Evolutionary conservation across 2,113 vertebrate species (phyloP), one percentile per base, ranked within the genome.

Genomic region (Syngnathus typhle): DNA sequence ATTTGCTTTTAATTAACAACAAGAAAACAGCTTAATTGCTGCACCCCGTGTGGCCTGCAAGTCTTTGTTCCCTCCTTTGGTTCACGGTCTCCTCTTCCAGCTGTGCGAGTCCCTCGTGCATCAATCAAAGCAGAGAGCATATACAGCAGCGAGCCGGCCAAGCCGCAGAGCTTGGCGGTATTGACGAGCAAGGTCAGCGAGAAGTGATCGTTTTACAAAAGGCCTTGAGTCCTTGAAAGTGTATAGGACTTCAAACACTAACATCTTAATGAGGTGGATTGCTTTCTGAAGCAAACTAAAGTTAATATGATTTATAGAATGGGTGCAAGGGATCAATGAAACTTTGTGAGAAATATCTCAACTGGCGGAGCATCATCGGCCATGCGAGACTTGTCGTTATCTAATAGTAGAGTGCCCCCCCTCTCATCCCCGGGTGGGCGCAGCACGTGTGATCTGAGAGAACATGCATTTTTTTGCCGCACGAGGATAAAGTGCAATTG

Each of bases 1-100:
- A 91, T 90, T 88, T 83, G 81, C 80, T 88, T 91, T 91, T 89
- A 90, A 91, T 90, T 88, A 90, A 89, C 84, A 81, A 84, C 78
- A 85, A 84, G 84, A 88, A 89, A 90, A 90, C 87, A 87, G 80
- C 85, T 88, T 91, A 89, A 90, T 90, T 88, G 88, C 85, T 70
- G 79, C 86, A 79, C 88, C 81, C 85, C 54, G 83, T 88, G 88
- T 87, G 87, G 85, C 80, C 82, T 79, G 75, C 74, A 74, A 79
- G 70, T 88, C 85, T 87, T 84, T 88, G 79, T 85, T 82, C 74
- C 76, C 76, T 83, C 75, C 78, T 78, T 79, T 76, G 76, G 79
- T 88, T 87, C 84, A 83, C 79, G 78, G 78, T 75, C 78, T 85
- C 69, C 73, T 76, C 60, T 68, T 77, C 88, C 84, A 88, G 84